Evolutionary conservation across 2,888 invertebrate species (phyloP), one percentile per base, ranked within the genome.

Genomic region (Matsumyia berberina): DNA sequence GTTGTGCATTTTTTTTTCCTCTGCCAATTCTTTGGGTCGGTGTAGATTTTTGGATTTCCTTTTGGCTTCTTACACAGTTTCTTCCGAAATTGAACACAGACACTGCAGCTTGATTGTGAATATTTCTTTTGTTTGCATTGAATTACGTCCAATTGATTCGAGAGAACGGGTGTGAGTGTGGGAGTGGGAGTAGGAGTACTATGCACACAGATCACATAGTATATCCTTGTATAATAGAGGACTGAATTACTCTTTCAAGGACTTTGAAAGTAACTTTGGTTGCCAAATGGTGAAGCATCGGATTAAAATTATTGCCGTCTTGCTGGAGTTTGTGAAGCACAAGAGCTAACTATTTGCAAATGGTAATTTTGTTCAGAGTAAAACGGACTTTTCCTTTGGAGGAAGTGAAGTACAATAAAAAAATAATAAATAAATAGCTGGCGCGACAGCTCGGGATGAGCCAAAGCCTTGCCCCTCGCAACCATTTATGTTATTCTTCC

Each of bases 111-210:
- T 67, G 66, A 70, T 77, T 51, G 29, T 8, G 37, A 66, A 17
- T 35, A n/a, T 19, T 33, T 17, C 35, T 24, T 72, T 60, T 82
- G 53, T 67, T 73, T 83, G 67, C 60, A 67, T 70, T 58, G 55
- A 42, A 77, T 64, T 64, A 70, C 81, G 42, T 57, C 53, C 77
- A 77, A 70, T 70, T 57, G 64, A 70, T 58, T 77, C 44, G 42
- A 66, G 62, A 24, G 24, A 3, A 24, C 24, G 4, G 4, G 24
- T 58, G 70, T 37, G 42, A 66, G 62, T 29, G 24, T 58, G 70
- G 37, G 42, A 66, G 24, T 58, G 70, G 37, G 42, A 66, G 62
- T 29, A 46, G 31, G 60, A 49, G n/a, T 46, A 37, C 0, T 5
- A 8, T 55, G 51, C 58, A 29, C 31, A 31, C 17, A 29, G 29